Evolutionary conservation across 2,113 vertebrate genomes (phyloP), one percentile per base, ranked within the genome.

Genomic region (Campylomormyrus tamandua): DNA sequence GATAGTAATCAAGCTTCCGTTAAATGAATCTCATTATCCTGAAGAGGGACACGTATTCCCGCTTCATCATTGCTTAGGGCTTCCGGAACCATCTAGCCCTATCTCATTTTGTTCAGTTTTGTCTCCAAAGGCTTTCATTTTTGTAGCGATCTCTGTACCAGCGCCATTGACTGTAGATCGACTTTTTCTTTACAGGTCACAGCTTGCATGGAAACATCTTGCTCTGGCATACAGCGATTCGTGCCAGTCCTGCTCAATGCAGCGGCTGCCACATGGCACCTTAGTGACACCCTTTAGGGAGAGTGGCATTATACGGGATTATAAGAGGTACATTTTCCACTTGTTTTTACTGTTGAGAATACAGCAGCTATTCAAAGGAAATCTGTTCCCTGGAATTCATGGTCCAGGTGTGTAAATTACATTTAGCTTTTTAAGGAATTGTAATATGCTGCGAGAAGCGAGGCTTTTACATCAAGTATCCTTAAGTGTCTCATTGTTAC

Each of bases 11-110:
- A 53, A 17, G 27, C 50, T n/a, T 87, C 50, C 27, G 31, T 53
- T 87, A 87, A 87, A 39, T 87, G n/a, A 87, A 56, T 56, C 85
- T 87, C 85, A 87, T 84, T 87, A 87, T 31, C 42, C 39, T 87
- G 49, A 87, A 87, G 49, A 56, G 27, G 35, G 13, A 56, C 83
- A 19, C 3, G 50, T 53, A 3, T 56, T 87, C 24, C 49, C 0
- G 46, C 49, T 50, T 87, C 42, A 27, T 50, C n/a, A 31, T 53
- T 15, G n/a, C 84, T 87, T 87, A 4, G 46, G 21, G 84, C 46
- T 87, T 27, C n/a, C n/a, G 13, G 45, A 50, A 31, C 21, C 46
- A 87, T 50, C 49, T 50, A 24, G 31, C 46, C 83, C 45, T 31
- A 53, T 53, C 50, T 35, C 27, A 53, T 48, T 31, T 87, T 13